Base-by-base conservation (phyloP, 2,797 vertebrate genomes). In the Eremophila alpestris region DNA sequence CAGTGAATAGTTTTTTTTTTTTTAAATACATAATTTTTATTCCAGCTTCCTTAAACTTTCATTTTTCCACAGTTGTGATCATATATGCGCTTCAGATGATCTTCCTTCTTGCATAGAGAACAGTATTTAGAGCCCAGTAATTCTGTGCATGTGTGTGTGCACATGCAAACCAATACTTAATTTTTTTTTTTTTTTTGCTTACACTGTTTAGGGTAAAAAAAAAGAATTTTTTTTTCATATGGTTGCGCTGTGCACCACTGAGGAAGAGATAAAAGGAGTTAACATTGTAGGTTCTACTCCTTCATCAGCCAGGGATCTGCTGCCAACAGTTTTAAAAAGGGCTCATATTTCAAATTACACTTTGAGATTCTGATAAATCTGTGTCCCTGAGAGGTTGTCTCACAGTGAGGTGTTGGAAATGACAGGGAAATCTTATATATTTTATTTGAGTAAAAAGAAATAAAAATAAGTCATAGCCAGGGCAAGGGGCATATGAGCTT, bases 341-440 rank as follows among this genome's bases (percentile, higher is more conserved):
- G 45, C 52, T 94, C 24, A n/a, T 86, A 34, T 91, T 96, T 91
- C 85, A 90, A 60, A 67, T 91, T 91, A 48, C 32, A 48, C n/a
- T 86, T 83, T 79, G 85, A 96, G 70, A 59, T 67, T 5, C 6
- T 76, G 71, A 70, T 91, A 93, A 87, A 83, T 67, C 73, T 83
- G 21, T 74, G 76, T 89, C 55, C 77, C 76, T 91, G 60, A 34
- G 60, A 83, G 40, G 10, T 2, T 78, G 34, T 70, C 20, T 55
- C 82, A 48, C 43, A 59, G 48, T 34, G 23, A 77, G 64, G 27
- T 84, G 30, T 32, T 83, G 51, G 82, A 92, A 92, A 48, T 59
- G 8, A 27, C 48, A 43, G 30, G 46, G 48, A 71, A 91, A 81
- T 89, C 13, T 75, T 41, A 7, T 16, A 12, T 68, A 91, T 87